Conservation (phyloP, 2,888 invertebrate genomes). For the Apotomis capreana region DNA sequence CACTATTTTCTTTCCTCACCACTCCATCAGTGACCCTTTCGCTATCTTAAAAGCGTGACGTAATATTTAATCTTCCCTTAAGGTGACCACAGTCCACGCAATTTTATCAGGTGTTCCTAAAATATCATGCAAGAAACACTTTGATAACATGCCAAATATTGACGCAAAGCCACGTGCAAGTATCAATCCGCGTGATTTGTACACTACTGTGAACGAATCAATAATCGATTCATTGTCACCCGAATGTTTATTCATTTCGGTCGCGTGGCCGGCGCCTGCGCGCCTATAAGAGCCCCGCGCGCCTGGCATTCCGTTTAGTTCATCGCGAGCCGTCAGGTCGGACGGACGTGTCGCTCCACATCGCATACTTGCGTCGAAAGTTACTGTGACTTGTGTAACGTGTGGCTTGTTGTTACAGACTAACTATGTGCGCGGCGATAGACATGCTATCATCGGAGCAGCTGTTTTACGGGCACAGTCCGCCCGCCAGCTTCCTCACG, state of each 20-base stretch:
- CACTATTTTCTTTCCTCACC: too few species aligned
- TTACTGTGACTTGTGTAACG: neutral
- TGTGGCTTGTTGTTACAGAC: constrained; percentile 50
- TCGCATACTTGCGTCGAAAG: constrained; percentile 1
- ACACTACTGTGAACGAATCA: constrained; percentile 12
- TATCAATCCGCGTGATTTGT: constrained; percentile 10
- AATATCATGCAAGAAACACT: too few species aligned
- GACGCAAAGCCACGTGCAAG: neutral
- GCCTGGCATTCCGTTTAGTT: constrained; percentile 71
- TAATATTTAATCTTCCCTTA: too few species aligned
- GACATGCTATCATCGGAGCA: constrained; percentile 86
- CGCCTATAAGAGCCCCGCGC: constrained; percentile 58
- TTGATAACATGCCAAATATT: constrained; percentile 3
- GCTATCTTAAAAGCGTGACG: too few species aligned
- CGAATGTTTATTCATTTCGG: constrained; percentile 55
- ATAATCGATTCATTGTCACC: constrained; percentile 57
- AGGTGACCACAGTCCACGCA: too few species aligned
- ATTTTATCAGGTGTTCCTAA: too few species aligned
- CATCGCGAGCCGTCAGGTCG: constrained; percentile 48
- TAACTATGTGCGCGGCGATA: constrained; percentile 75
- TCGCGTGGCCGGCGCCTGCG: constrained; percentile 66
- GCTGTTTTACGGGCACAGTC: constrained; percentile 88
- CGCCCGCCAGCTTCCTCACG: constrained; percentile 85
- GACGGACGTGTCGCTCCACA: constrained; percentile 46
- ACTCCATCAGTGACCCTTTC: too few species aligned